phyloP scores from a whole-genome alignment of 2,888 invertebrate genomes.

The Synergus itoensis region DNA sequence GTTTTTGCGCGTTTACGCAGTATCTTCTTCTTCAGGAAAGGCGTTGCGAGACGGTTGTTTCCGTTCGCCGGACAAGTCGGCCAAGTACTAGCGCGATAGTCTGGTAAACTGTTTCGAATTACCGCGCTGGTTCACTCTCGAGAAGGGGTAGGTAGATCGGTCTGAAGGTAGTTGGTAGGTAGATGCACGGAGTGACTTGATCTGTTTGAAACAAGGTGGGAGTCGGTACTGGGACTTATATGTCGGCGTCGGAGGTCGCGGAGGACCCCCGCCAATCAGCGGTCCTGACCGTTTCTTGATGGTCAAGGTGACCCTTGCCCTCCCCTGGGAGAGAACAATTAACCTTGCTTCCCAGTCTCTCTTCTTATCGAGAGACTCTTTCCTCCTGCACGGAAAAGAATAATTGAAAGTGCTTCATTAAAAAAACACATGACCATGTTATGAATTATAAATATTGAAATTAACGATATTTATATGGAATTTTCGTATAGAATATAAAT shows the following conservation, averaged over 20 bases:
- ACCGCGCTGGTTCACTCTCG: slow-evolving; percentile 53
- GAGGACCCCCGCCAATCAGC: slow-evolving; percentile 56
- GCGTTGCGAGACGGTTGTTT: slow-evolving; percentile 52
- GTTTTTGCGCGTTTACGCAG: slow-evolving; percentile 43
- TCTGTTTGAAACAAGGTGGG: slow-evolving; percentile 54
- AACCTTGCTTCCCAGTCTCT: slow-evolving; percentile 47
- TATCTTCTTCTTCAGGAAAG: slow-evolving; percentile 36
- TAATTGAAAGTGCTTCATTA: too few species aligned
- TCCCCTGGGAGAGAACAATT: slow-evolving; percentile 34
- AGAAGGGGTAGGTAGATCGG: slow-evolving; percentile 55
- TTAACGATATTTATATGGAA: too few species aligned
- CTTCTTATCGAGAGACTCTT: not conserved
- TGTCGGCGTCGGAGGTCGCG: slow-evolving; percentile 55
- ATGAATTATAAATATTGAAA: too few species aligned
- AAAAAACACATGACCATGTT: too few species aligned
- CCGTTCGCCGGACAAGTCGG: slow-evolving; percentile 55
- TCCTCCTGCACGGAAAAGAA: not conserved
- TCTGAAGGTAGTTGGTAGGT: slow-evolving; percentile 50
- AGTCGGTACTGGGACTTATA: slow-evolving; percentile 54
- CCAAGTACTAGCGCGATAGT: slow-evolving; percentile 56
- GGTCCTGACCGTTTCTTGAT: slow-evolving; percentile 49
- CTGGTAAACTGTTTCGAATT: slow-evolving; percentile 57
- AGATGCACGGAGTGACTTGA: slow-evolving; percentile 49
- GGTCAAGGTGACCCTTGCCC: slow-evolving; percentile 57
- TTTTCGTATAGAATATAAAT: too few species aligned